Base-by-base conservation (phyloP, 2,888 invertebrate species). In the Pyrgus malvae region DNA sequence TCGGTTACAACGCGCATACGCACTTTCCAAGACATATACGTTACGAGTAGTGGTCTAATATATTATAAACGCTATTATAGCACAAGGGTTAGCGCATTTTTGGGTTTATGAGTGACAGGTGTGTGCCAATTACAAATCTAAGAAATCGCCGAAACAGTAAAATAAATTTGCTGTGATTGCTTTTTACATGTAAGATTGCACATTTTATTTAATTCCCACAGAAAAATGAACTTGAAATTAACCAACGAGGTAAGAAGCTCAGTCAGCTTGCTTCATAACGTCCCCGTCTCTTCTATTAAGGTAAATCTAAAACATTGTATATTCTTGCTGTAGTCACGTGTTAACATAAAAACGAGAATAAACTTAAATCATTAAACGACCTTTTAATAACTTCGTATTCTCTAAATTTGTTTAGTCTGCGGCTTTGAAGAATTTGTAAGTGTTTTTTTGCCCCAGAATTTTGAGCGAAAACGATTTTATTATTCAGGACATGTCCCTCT, bases 161-260 rank as follows among this genome's bases (percentile, higher is more conserved):
- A n/a, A n/a, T n/a, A n/a, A n/a, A n/a, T n/a, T 38, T 5, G 3
- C 8, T 3, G n/a, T 9, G 1, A 38, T n/a, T 19, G 5, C 19
- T 40, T 38, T n/a, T 19, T 14, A 7, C 9, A 33, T 23, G 31
- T 33, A 45, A 21, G 16, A 14, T 46, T 44, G 42, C 42, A 17
- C 44, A 53, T 31, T 11, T 2, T 58, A 48, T 69, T 67, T 76
- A 72, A 71, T 62, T 74, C 62, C 66, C 63, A 67, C 62, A 65
- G 68, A 64, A 69, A 65, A 62, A 87, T 88, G 88, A 88, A 87
- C 74, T 65, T 89, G 57, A 89, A 88, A 67, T 66, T 88, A 59
- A 87, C 82, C 66, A 88, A 87, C 69, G 83, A 87, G 54, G 68
- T 78, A 38, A 80, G 81, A 65, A 74, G 72, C 61, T 73, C 80